Conservation (phyloP, 1,140 invertebrate genomes). For the Anastrepha ludens region DNA sequence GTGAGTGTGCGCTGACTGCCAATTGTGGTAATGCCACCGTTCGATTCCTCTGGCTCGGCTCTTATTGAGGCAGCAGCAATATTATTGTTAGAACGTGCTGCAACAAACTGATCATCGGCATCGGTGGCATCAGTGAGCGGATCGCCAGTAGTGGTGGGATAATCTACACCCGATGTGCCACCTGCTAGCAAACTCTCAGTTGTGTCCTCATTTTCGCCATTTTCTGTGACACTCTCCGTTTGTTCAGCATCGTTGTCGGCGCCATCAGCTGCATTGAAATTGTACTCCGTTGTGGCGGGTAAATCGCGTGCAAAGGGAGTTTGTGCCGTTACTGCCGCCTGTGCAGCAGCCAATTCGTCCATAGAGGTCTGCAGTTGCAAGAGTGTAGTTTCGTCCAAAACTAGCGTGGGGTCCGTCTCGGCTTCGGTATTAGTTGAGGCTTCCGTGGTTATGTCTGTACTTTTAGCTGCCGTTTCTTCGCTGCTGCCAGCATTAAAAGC, state of each 20-base stretch:
- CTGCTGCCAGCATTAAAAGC: conserved; percentile 2
- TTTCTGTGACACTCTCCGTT: conserved; percentile 56
- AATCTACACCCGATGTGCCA: neutral
- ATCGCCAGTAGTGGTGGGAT: conserved; percentile 62
- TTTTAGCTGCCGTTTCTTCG: conserved; percentile 1
- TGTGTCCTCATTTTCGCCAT: conserved; percentile 41
- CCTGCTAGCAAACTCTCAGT: conserved; percentile 54
- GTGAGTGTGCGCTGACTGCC: conserved; percentile 68
- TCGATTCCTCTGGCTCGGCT: conserved; percentile 63
- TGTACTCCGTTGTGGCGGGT: conserved; percentile 62
- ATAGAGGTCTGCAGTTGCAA: conserved; percentile 68
- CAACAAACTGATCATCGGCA: conserved; percentile 69
- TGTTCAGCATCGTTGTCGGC: conserved; percentile 34
- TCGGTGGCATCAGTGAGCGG: conserved; percentile 68
- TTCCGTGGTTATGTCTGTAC: conserved; percentile 53
- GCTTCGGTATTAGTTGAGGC: conserved; percentile 60
- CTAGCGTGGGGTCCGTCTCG: conserved; percentile 68
- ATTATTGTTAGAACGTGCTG: conserved; percentile 68
- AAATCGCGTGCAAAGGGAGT: conserved; percentile 66
- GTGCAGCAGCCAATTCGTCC: conserved; percentile 69
- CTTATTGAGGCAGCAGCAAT: conserved; percentile 70
- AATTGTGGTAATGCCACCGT: conserved; percentile 59
- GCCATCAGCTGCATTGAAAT: conserved; percentile 59
- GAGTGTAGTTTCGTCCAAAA: conserved; percentile 70
- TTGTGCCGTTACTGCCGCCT: conserved; percentile 64